Evolutionary conservation across 1,140 invertebrate genomes (phyloP).

Genomic region (Calliphora vicina): DNA sequence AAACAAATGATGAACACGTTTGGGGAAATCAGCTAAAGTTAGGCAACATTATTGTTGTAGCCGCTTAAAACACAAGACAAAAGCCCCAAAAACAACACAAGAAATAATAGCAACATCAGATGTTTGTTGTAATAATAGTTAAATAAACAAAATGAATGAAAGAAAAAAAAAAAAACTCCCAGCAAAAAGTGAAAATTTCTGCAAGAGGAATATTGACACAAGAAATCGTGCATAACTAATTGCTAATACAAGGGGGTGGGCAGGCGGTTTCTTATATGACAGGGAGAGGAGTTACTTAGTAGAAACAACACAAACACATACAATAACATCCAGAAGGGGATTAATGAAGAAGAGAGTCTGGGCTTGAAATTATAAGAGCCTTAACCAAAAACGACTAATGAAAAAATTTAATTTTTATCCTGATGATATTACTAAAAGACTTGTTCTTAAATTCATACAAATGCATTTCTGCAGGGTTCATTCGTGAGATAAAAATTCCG

Average conservation of each 20-base stretch:
- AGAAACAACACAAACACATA: background rate
- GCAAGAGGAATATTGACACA: background rate
- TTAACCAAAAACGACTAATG: background rate
- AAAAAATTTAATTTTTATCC: no score
- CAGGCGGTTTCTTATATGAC: background rate
- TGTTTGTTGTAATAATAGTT: background rate
- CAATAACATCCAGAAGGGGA: background rate
- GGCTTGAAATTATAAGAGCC: background rate
- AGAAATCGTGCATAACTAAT: slow-evolving; percentile 13
- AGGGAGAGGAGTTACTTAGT: background rate
- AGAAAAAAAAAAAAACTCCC: no score
- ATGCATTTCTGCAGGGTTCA: no score
- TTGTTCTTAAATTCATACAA: no score
- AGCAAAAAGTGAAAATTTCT: background rate
- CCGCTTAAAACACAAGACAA: no score
- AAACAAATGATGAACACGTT: background rate
- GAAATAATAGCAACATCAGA: background rate
- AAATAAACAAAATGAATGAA: background rate
- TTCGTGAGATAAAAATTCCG: no score
- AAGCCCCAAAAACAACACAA: background rate
- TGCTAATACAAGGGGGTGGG: background rate
- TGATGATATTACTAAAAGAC: no score
- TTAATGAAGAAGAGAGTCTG: background rate
- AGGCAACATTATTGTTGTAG: background rate
- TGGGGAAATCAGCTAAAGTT: slow-evolving; percentile 12